These are phyloP conservation scores for Caenorhabditis remanei DNA, from an alignment of 1,140 invertebrate genomes.

Conservation along the genomic window DNA sequence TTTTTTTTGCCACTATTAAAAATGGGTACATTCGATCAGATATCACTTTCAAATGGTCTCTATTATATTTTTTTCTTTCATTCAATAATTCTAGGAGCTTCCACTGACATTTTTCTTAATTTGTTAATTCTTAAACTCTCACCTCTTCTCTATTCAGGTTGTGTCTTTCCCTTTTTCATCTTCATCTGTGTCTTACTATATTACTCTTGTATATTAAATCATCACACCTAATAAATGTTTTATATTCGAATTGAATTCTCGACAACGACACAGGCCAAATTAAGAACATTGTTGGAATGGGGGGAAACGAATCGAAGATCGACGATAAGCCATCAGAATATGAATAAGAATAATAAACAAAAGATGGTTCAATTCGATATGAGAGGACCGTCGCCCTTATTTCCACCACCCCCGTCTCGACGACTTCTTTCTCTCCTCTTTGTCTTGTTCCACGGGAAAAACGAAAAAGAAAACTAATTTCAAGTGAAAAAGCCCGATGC, in stretches of 20 bases:
- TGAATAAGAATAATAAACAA: slow-evolving; percentile 51
- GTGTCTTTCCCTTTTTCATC: background rate
- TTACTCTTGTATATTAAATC: slow-evolving; percentile 2
- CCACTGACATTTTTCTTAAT: background rate
- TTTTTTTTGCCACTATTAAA: background rate
- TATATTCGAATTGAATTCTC: background rate
- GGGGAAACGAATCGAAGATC: slow-evolving; percentile 27
- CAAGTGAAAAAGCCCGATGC: background rate
- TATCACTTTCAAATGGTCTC: slow-evolving; percentile 34
- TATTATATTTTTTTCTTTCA: background rate
- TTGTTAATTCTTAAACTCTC: background rate
- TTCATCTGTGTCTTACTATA: background rate
- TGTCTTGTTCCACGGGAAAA: slow-evolving; percentile 5
- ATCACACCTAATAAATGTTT: slow-evolving; percentile 30
- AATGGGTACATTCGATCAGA: slow-evolving; percentile 25
- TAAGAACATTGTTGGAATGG: background rate
- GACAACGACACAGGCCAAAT: background rate
- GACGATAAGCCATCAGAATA: slow-evolving; percentile 52
- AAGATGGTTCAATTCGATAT: slow-evolving; percentile 45
- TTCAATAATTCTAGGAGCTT: background rate
- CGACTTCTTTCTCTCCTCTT: background rate
- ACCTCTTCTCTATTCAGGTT: slow-evolving; percentile 17
- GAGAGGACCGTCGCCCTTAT: slow-evolving; percentile 29
- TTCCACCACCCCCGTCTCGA: background rate
- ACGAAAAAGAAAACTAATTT: slow-evolving; percentile 20